phyloP scores from a whole-genome alignment of 2,888 invertebrate genomes.

The Opisthograptis luteolata region DNA sequence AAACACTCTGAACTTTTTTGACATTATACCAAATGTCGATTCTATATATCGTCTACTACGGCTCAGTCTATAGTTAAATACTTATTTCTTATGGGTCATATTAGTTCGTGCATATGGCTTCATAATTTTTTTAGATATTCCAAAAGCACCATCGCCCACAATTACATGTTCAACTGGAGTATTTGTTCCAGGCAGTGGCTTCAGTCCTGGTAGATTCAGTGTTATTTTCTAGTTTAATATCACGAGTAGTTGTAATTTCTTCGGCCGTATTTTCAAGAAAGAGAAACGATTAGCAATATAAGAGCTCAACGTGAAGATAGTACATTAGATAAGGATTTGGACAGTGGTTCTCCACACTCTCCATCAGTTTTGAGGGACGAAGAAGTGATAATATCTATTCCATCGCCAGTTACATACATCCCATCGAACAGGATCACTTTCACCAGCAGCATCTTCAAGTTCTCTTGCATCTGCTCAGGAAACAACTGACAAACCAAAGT shows the following conservation, averaged over 20 bases:
- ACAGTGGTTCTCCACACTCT: no score
- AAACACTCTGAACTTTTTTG: conserved; percentile 45
- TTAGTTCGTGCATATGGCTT: conserved; percentile 38
- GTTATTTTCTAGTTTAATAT: no score
- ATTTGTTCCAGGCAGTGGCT: conserved; percentile 41
- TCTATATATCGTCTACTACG: no score
- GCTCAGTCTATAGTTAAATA: no score
- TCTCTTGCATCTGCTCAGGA: neutral
- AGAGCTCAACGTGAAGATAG: no score
- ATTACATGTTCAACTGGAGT: conserved; percentile 38
- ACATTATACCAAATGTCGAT: no score
- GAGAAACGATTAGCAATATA: conserved; percentile 2
- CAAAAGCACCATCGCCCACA: conserved; percentile 46
- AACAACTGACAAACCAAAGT: neutral
- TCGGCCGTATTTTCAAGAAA: conserved; percentile 1
- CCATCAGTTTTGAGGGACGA: neutral
- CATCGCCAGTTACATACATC: conserved; percentile 3
- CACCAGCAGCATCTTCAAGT: neutral
- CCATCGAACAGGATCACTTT: neutral
- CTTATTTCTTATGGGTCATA: conserved; percentile 31
- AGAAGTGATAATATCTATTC: conserved; percentile 2
- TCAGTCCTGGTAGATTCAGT: conserved; percentile 31
- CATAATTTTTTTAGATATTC: conserved; percentile 37
- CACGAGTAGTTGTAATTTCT: neutral
- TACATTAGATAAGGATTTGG: no score